Percentiles rank a stretch among this genome's conserved stretches.
Evolutionary conservation across 30 jellyfish, hydroid and myxozoan genomes (phyloP).

Genomic region (Hydractinia symbiolongicarpus): DNA sequence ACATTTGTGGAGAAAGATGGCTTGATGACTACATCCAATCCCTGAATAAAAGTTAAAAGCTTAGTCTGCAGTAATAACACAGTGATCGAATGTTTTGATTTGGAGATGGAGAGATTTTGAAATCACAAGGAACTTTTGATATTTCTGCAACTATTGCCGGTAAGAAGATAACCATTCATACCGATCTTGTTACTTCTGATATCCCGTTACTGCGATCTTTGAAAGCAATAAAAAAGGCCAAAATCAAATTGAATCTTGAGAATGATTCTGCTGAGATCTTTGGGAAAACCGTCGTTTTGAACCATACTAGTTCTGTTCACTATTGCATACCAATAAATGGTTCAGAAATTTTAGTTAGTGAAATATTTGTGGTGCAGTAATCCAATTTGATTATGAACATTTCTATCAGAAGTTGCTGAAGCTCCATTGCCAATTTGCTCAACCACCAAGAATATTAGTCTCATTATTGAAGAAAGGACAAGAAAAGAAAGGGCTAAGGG

Average conservation of each 20-base stretch:
- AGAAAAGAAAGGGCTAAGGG: no score
- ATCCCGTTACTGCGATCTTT: conserved; percentile 23
- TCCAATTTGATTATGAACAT: neutral
- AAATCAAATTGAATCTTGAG: conserved; percentile 16
- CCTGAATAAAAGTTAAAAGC: conserved; percentile 13
- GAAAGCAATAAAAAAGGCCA: conserved; percentile 29
- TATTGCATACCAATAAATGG: neutral
- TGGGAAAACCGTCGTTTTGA: conserved; percentile 19
- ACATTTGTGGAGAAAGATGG: conserved; percentile 43
- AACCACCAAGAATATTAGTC: conserved; percentile 10
- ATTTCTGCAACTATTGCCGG: conserved; percentile 15
- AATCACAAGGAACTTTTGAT: neutral
- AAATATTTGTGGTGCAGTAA: neutral
- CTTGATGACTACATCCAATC: conserved; percentile 13
- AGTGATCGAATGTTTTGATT: conserved; percentile 17
- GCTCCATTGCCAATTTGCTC: neutral
- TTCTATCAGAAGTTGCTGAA: neutral
- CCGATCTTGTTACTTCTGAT: conserved; percentile 21
- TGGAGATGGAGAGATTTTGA: conserved; percentile 33
- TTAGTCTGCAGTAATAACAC: neutral
- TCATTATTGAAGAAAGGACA: no score
- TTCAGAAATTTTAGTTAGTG: no score
- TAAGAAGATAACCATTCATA: neutral
- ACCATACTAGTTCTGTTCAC: neutral
- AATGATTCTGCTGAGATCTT: conserved; percentile 29